phyloP scores from a whole-genome alignment of 2,888 invertebrate species.

The Cinara cedri region DNA sequence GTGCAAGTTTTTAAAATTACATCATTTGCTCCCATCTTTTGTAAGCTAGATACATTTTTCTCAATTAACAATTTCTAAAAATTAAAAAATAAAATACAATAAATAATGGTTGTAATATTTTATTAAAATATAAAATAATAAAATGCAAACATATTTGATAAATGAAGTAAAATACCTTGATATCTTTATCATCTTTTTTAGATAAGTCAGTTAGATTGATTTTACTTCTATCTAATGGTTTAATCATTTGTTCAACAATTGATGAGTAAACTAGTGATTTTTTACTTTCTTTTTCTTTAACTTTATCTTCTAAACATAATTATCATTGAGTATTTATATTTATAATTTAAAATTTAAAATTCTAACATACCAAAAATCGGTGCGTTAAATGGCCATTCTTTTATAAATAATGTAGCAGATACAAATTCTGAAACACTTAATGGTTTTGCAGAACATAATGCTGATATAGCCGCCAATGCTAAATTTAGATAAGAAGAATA shows the following conservation, averaged over 20 bases:
- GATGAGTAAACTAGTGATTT: constrained; percentile 34
- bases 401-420: constrained; percentile 35
- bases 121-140: too few relatives aligned
- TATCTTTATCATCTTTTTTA: constrained; percentile 46
- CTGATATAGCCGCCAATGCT: constrained; percentile 35
- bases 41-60: constrained; percentile 78
- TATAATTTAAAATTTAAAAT: not conserved
- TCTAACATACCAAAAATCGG: constrained; percentile 8
- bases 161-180: constrained; percentile 32
- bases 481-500: constrained; percentile 43
- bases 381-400: constrained; percentile 46
- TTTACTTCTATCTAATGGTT: constrained; percentile 52
- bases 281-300: constrained; percentile 42
- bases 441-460: constrained; percentile 46
- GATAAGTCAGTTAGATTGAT: constrained; percentile 20
- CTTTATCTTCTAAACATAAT: constrained; percentile 20
- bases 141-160: too few relatives aligned
- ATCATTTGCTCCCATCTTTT: constrained; percentile 82
- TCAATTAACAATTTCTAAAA: constrained; percentile 77
- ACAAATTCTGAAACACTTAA: constrained; percentile 42
- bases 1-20: constrained; percentile 82
- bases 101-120: not conserved
- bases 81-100: not conserved
- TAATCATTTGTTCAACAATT: constrained; percentile 42
- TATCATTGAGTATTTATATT: not conserved